Evolutionary conservation across 2,113 vertebrate genomes (phyloP), one percentile per base, ranked within the genome.

Genomic region (Scopus umbretta): DNA sequence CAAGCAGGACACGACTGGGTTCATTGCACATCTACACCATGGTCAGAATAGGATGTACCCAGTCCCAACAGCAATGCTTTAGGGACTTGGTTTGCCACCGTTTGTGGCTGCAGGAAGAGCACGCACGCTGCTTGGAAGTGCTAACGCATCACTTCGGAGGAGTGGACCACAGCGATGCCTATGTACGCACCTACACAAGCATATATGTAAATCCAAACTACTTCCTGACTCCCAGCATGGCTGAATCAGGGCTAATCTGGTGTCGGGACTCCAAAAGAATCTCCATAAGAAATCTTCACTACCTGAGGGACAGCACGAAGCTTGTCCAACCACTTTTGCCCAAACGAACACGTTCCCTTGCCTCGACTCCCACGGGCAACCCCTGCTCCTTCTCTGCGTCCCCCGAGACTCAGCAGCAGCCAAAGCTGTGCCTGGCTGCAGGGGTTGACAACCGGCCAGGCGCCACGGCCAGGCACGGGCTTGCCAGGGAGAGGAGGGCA

Each of bases 81-180:
- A 9, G 65, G 36, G 32, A 19, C 49, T 16, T 10, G 0, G 19
- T 14, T 22, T 20, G 55, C 55, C 2, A 2, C 62, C 16, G 29
- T 26, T 27, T 9, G 14, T 8, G 67, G 47, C 30, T 36, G 32
- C 53, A 26, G 56, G 2, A 10, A 59, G 65, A 66, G 50, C 50
- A n/a, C 1, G 0, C 8, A 5, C 1, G 0, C 56, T 32, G 34
- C 66, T 27, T 5, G 15, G 29, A 19, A 49, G 27, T 4, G 29
- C 52, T 4, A n/a, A 42, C 25, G 1, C 17, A 4, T 23, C 21
- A 1, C 25, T 45, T 12, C 5, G 47, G 34, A 74, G 23, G 32
- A 17, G 19, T 0, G 14, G 23, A 11, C 13, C 26, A 1, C 65
- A 59, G 73, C 23, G 13, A 42, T 10, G 15, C 27, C 50, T 6